phyloP scores from a whole-genome alignment of 2,888 invertebrate genomes.

The Lepidonotus clava region DNA sequence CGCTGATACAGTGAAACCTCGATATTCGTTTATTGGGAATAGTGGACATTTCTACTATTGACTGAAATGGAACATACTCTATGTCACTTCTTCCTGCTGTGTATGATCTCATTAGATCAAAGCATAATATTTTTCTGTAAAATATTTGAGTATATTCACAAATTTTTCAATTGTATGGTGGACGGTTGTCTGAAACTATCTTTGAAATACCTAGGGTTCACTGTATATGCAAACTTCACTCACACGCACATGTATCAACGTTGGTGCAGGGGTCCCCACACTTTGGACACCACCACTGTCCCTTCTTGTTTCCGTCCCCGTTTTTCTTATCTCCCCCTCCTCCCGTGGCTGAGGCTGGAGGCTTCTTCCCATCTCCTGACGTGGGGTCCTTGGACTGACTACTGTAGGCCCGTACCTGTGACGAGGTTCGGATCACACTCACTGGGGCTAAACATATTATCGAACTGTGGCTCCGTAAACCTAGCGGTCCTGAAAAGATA shows the following conservation, averaged over 20 bases:
- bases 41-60: too few species aligned
- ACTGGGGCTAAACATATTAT: not conserved
- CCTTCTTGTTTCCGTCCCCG: constrained; percentile 83
- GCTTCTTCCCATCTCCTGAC: not conserved
- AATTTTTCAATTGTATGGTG: too few species aligned
- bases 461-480: not conserved
- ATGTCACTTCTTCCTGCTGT: too few species aligned
- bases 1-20: too few species aligned
- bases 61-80: too few species aligned
- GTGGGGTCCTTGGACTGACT: constrained; percentile 33
- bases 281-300: constrained; percentile 88
- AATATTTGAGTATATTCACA: too few species aligned
- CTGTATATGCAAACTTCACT: too few species aligned
- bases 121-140: too few species aligned
- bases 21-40: too few species aligned
- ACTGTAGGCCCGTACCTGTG: not conserved
- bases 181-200: too few species aligned
- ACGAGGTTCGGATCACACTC: not conserved
- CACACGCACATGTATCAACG: constrained; percentile 97
- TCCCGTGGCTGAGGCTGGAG: not conserved
- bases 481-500: not conserved
- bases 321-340: constrained; percentile 79
- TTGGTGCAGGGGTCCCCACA: constrained; percentile 98
- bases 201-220: too few species aligned
- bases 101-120: too few species aligned